A percentile compares a stretch with the other conserved stretches of the same genome.
These are phyloP conservation scores for Aphaenogaster floridana DNA, from an alignment of 1,140 invertebrate genomes.

Conservation along the genomic window DNA sequence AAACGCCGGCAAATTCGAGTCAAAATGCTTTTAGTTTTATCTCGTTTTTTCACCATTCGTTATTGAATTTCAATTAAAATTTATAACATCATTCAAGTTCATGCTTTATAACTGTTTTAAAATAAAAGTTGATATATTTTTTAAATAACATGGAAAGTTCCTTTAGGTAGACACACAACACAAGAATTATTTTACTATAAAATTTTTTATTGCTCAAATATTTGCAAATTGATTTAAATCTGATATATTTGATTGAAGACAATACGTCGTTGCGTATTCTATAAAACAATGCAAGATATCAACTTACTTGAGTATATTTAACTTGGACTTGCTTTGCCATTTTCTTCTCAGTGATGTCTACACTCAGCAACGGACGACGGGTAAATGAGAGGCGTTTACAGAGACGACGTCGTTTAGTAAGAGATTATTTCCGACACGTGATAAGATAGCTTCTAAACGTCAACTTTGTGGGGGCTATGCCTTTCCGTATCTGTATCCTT, in stretches of 20 bases:
- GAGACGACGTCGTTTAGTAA: background rate
- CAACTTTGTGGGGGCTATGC: background rate
- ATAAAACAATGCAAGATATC: conserved; percentile 5
- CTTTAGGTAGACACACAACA: background rate
- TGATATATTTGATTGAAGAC: background rate
- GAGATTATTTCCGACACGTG: background rate
- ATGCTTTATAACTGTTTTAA: background rate
- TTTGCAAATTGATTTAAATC: background rate
- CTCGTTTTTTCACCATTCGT: background rate
- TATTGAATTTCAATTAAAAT: background rate
- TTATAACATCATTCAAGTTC: background rate
- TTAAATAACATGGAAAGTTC: background rate
- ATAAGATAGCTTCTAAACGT: background rate
- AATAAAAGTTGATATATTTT: background rate
- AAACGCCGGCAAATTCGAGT: background rate
- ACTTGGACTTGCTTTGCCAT: conserved; percentile 52
- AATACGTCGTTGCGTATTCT: background rate
- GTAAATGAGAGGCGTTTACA: background rate
- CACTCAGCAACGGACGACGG: background rate
- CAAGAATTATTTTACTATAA: background rate
- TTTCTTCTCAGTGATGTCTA: background rate
- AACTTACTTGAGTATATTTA: conserved; percentile 69
- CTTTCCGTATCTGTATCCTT: background rate
- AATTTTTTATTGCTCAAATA: background rate
- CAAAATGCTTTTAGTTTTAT: background rate